These are phyloP conservation scores for Carlito syrichta DNA, from an alignment of 2,113 vertebrate species.

Conservation along the genomic window DNA sequence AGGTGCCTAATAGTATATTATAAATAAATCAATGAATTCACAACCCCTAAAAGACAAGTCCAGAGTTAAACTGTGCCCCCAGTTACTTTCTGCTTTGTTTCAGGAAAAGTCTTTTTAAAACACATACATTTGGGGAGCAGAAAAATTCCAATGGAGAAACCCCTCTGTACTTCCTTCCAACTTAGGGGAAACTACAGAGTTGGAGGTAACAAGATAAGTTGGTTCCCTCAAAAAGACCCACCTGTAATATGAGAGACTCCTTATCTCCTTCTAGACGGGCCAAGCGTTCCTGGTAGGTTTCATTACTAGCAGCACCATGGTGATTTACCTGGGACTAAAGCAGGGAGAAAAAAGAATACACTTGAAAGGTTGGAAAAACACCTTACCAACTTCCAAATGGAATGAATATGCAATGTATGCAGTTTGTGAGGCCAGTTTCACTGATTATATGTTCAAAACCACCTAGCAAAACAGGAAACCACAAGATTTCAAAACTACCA, in stretches of 20 bases:
- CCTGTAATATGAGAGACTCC: slow-evolving; percentile 97
- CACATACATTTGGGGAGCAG: background rate
- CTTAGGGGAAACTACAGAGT: background rate
- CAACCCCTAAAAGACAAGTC: background rate
- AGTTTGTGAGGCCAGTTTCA: slow-evolving; percentile 28
- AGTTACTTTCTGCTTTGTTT: slow-evolving; percentile 28
- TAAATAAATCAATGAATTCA: background rate
- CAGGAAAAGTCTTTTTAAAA: slow-evolving; percentile 13
- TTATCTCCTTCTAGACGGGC: slow-evolving; percentile 97
- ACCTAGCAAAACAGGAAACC: slow-evolving; percentile 56
- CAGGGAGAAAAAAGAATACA: background rate
- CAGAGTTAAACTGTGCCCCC: background rate
- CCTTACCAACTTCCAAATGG: slow-evolving; percentile 27
- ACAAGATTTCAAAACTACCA: slow-evolving; percentile 56
- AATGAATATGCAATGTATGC: background rate
- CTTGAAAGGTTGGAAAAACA: slow-evolving; percentile 42
- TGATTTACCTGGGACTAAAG: slow-evolving; percentile 87
- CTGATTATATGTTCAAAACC: slow-evolving; percentile 40
- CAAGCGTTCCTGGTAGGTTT: slow-evolving; percentile 94
- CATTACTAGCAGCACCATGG: slow-evolving; percentile 85
- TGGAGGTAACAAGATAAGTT: background rate
- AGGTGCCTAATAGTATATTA: background rate
- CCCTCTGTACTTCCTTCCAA: background rate
- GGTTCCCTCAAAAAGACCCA: slow-evolving; percentile 73
- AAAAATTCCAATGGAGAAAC: background rate